Base-by-base conservation (phyloP, 2,888 invertebrate species). In the Orthosia incerta region DNA sequence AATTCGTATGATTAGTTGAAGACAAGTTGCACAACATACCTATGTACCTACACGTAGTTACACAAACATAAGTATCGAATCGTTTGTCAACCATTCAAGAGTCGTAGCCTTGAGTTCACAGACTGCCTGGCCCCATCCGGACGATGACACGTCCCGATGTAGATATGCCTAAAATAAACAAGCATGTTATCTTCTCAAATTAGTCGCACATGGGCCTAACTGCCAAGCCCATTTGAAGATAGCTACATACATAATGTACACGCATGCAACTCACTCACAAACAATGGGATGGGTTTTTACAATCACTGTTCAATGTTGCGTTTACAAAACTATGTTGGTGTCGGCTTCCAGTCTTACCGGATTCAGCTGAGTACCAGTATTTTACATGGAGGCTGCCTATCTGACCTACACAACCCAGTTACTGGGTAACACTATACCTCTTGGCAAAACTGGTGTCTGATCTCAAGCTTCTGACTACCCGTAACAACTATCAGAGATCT, bases 71-170 rank as follows among this genome's bases (percentile, higher is more conserved):
- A 69, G 60, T 57, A 70, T 71, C 46, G 61, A 66, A 63, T 76
- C 79, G 64, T 82, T 85, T 80, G 81, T 86, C 80, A 74, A 82
- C 65, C 62, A 56, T 79, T 71, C 59, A 79, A 70, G 76, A 62
- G 39, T 57, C 55, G 56, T 88, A 89, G 84, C 92, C 93, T 94
- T 93, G 92, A 86, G 85, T n/a, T 80, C 75, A 83, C 88, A 94
- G 93, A 94, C 93, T 79, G 93, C 92, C 88, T 90, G 93, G 91
- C 92, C 91, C 90, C 91, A 82, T 83, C 82, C 80, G 77, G 81
- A 75, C 84, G 86, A 89, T 88, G 89, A 89, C 89, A 89, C 86
- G 87, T 76, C 68, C 83, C 84, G 86, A 86, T 89, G 89, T 86
- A 80, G 84, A 85, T 85, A 84, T 74, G 84, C 80, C 83, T 83